Evolutionary conservation across 1,140 invertebrate genomes (phyloP), one percentile per base, ranked within the genome.

Genomic region (Ridgeia piscesae): DNA sequence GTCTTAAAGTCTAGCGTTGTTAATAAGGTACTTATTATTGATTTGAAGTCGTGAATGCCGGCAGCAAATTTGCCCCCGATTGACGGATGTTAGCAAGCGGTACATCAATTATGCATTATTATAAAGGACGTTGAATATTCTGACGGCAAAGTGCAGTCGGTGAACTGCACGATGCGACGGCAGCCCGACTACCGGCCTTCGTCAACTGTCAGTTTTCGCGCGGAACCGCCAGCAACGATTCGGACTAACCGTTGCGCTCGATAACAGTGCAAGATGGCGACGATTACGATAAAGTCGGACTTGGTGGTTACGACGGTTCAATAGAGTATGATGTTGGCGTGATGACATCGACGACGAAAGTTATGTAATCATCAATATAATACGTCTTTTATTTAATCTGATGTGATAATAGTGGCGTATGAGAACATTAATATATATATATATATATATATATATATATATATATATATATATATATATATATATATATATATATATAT

Each of bases 101-200:
- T 77, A 77, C 58, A 77, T 77, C 58, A 77, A 77, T 77, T 77
- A 77, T 77, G 58, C 58, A 77, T 77, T 77, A 77, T 77, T 77
- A 77, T 77, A 77, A 77, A 77, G 58, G 58, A 77, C 58, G 58
- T 77, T 77, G 58, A 77, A 77, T 77, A 21, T 77, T 77, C 58
- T 77, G 17, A 77, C 27, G 58, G 58, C 17, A 21, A 77, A 31
- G 11, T 77, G 17, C 58, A 17, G 14, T 21, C 58, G 58, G 2
- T 77, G 58, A 77, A 21, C 6, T 77, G 58, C 14, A 31, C 58
- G 14, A 31, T 4, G 58, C 58, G 58, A 31, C 58, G 2, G 58
- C 6, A 21, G 58, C 11, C 2, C 11, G 14, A 21, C 58, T 9
- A 42, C 0, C 58, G 58, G 58, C 8, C 58, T 17, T 77, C 17